Base-by-base conservation (phyloP, 2,888 invertebrate species). In the Machimus rusticus region DNA sequence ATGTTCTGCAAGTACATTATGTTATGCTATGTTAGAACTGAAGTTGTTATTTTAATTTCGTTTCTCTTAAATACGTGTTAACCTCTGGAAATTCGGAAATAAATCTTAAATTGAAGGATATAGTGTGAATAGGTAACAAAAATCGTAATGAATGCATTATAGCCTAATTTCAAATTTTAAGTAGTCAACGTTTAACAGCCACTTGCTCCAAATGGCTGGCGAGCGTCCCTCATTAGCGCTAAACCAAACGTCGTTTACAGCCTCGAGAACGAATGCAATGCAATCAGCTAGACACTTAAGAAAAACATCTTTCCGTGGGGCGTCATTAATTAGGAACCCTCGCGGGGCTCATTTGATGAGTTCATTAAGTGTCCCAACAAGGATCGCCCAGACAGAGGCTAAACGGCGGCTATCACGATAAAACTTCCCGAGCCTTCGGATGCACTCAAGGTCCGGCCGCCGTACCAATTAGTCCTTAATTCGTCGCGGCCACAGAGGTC, bases 391-490 rank as follows among this genome's bases (percentile, higher is more conserved):
- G n/a, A 76, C 76, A 57, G 66, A 3, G 34, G 5, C 19, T n/a
- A 82, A 37, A 31, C 34, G n/a, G n/a, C 28, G 74, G 28, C 16
- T 74, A 74, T 31, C 34, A 28, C 28, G 74, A 31, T 31, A 23
- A 74, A 74, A 74, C 74, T 6, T 1, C 12, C 28, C 19, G 66
- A 82, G 39, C 57, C 66, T 81, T 55, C n/a, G 34, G 34, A n/a
- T 79, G 43, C 12, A 28, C 28, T 66, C 14, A 5, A 66, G 39
- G 34, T 57, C 55, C 37, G 66, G 39, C 37, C 23, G 34, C 57
- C 19, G 16, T 66, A 0, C 39, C 82, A 82, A 82, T 82, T 82
- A 82, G 82, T 82, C 82, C 82, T 82, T 66, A 82, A 82, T 82
- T 82, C 51, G 82, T 82, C 19, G 37, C 57, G 57, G 23, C 37